Base-by-base conservation (phyloP, 2,888 invertebrate genomes). In the Rhamphomyia laevipes region DNA sequence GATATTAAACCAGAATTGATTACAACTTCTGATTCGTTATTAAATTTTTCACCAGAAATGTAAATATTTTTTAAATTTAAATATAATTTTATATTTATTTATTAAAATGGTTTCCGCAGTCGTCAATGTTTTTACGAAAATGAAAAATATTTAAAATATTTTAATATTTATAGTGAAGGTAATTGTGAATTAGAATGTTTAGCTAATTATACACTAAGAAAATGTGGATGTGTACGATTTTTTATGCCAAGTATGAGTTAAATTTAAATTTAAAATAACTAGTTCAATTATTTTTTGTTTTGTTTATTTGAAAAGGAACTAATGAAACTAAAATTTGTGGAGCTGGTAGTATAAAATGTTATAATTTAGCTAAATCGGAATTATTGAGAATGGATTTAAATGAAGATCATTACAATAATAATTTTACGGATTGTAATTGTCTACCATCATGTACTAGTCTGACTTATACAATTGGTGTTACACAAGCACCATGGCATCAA, bases 1-100 rank as follows among this genome's bases (percentile, higher is more conserved):
- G 76, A 78, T 3, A 76, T 82, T 9, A 78, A 78, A 65, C 82
- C 82, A 1, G 79, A 80, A 61, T 80, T 82, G 77, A 80, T 81
- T 76, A 80, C 78, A 1, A 81, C 81, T 3, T 78, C 78, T 1
- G 72, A 73, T 42, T 77, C 77, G 43, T 65, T 82, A 10, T 67
- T 64, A 52, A 70, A 72, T 33, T 81, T 81, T 53, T 71, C 73
- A 43, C 76, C 81, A 2, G 63, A 71, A 63, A 73, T 46, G 52
- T 52, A 48, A 31, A 3, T 9, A 6, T 7, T 27, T 27, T 9
- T 9, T 27, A 27, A 7, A 27, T 27, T 9, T 27, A 7, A 27
- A 27, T 9, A 4, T 2, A 27, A 27, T 27, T n/a, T 11, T 7
- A 12, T 18, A 40, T 40, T 40, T 21, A 13, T n/a, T 9, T 27